phyloP scores from a whole-genome alignment of 1,140 invertebrate species.

The Ceratina australensis region DNA sequence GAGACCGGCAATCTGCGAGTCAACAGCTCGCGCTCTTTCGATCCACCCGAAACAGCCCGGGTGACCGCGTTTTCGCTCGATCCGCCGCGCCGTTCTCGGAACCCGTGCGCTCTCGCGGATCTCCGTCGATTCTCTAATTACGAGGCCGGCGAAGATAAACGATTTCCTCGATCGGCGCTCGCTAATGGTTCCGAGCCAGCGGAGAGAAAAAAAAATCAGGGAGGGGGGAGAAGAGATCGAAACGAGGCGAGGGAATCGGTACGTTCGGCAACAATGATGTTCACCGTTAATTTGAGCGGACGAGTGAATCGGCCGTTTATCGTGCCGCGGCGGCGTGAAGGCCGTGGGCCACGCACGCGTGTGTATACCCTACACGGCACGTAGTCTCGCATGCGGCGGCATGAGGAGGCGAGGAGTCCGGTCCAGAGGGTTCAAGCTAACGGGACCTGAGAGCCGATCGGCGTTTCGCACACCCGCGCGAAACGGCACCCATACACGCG shows the following conservation, averaged over 20 bases:
- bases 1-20: slow-evolving; percentile 1
- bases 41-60: slow-evolving; percentile 1
- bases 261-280: slow-evolving; percentile 59
- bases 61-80: slow-evolving; percentile 20
- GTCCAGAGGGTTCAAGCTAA: slow-evolving; percentile 73
- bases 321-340: slow-evolving; percentile 36
- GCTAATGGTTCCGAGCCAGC: slow-evolving; percentile 14
- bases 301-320: slow-evolving; percentile 47
- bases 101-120: neutral
- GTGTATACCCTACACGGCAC: slow-evolving; percentile 11
- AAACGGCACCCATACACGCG: slow-evolving; percentile 6
- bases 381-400: slow-evolving; percentile 7
- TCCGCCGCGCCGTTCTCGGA: neutral
- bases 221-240: neutral
- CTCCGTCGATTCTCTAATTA: slow-evolving; percentile 35
- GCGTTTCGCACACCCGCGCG: slow-evolving; percentile 37
- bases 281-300: slow-evolving; percentile 69
- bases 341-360: neutral
- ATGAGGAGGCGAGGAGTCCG: slow-evolving; percentile 56
- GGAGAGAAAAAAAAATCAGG: slow-evolving; percentile 17
- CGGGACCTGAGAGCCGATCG: slow-evolving; percentile 69
- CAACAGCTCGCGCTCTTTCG: neutral
- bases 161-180: slow-evolving; percentile 29
- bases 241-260: too few species aligned
- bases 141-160: slow-evolving; percentile 25